These are phyloP conservation scores for Hemistola chrysoprasaria DNA, from an alignment of 2,888 invertebrate genomes.

Conservation along the genomic window DNA sequence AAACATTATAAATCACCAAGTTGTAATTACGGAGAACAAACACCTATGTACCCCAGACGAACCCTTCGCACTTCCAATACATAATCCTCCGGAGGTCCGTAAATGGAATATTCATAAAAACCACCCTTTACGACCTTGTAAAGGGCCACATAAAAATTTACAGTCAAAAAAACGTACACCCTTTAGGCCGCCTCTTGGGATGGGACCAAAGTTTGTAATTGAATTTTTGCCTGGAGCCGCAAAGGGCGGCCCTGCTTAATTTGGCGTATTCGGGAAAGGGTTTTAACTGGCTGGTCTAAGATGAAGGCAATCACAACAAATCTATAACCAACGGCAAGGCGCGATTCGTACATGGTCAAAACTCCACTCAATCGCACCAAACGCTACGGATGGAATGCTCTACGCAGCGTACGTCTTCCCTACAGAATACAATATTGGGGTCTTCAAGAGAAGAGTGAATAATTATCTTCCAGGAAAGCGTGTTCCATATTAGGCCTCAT, in stretches of 20 bases:
- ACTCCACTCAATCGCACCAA: no score
- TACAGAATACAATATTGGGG: no score
- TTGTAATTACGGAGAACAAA: slow-evolving; percentile 43
- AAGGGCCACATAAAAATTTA: slow-evolving; percentile 79
- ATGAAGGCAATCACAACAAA: slow-evolving; percentile 7
- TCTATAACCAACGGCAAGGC: no score
- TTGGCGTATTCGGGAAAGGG: slow-evolving; percentile 73
- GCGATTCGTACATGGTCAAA: no score
- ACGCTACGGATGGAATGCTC: no score
- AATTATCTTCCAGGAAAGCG: no score
- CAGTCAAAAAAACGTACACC: slow-evolving; percentile 66
- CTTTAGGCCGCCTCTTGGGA: slow-evolving; percentile 77
- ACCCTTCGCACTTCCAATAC: slow-evolving; percentile 52
- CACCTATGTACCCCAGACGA: slow-evolving; percentile 28
- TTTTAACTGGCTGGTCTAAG: slow-evolving; percentile 44
- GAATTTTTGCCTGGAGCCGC: slow-evolving; percentile 81
- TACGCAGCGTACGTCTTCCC: no score
- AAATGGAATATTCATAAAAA: slow-evolving; percentile 80
- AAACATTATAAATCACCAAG: slow-evolving; percentile 27
- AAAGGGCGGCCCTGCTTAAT: slow-evolving; percentile 78
- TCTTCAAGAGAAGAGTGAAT: no score
- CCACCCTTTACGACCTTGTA: slow-evolving; percentile 77
- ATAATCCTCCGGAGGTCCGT: slow-evolving; percentile 56
- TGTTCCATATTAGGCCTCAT: no score
- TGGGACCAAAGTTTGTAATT: slow-evolving; percentile 77